Evolutionary conservation across 1,140 invertebrate species (phyloP).

Genomic region (honey bee (Apis mellifera)): Amel_HAv3.1 CM009945.2:5652001-5652500

Average conservation of each 20-base stretch:
- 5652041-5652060: no score
- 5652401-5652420: constrained; percentile 27
- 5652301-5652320: neutral
- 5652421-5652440: constrained; percentile 14
- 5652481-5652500: neutral
- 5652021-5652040: no score
- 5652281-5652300: neutral
- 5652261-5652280: neutral
- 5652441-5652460: no score
- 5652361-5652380: neutral
- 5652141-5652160: neutral
- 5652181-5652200: neutral
- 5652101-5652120: neutral
- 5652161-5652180: neutral
- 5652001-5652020: neutral
- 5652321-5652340: neutral
- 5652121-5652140: neutral
- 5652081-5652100: neutral
- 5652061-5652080: no score
- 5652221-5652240: neutral
- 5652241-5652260: neutral
- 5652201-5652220: neutral
- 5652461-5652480: no score
- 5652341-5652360: neutral
- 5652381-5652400: constrained; percentile 16